These are phyloP conservation scores for Campopleginae sp. DNA, from an alignment of 2,888 invertebrate species.

Conservation along the genomic window DNA sequence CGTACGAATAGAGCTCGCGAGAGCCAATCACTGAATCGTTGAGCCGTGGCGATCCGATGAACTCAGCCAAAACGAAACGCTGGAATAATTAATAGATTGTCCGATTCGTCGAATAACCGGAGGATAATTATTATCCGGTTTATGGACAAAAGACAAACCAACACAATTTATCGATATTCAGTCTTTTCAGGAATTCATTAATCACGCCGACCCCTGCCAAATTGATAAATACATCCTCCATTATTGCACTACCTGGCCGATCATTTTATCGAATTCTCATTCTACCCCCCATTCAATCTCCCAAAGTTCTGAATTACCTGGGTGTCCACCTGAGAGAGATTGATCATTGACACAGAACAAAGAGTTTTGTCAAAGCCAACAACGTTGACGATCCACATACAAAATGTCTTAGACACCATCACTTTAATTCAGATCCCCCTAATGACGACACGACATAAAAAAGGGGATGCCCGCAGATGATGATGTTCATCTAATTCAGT, in stretches of 20 bases:
- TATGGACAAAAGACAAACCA: constrained; percentile 57
- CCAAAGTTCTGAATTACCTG: background rate
- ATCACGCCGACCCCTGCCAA: constrained; percentile 2
- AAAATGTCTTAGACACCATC: background rate
- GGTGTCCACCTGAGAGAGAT: background rate
- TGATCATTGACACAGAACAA: background rate
- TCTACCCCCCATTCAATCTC: background rate
- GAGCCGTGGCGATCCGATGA: constrained; percentile 60
- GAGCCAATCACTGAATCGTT: constrained; percentile 50
- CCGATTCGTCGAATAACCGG: constrained; percentile 29
- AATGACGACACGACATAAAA: background rate
- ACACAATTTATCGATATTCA: constrained; percentile 22
- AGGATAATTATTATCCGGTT: constrained; percentile 64
- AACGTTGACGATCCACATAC: background rate
- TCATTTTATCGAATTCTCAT: background rate
- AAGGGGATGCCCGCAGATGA: background rate
- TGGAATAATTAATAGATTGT: constrained; percentile 63
- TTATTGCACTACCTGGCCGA: background rate
- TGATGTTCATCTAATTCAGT: constrained; percentile 23
- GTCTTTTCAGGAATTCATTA: constrained; percentile 35
- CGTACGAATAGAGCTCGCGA: constrained; percentile 39
- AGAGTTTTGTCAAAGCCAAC: background rate
- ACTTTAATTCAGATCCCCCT: background rate
- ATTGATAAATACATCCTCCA: constrained; percentile 7
- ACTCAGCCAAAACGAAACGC: constrained; percentile 53